phyloP scores from a whole-genome alignment of 2,797 vertebrate species.

The Picus viridis region DNA sequence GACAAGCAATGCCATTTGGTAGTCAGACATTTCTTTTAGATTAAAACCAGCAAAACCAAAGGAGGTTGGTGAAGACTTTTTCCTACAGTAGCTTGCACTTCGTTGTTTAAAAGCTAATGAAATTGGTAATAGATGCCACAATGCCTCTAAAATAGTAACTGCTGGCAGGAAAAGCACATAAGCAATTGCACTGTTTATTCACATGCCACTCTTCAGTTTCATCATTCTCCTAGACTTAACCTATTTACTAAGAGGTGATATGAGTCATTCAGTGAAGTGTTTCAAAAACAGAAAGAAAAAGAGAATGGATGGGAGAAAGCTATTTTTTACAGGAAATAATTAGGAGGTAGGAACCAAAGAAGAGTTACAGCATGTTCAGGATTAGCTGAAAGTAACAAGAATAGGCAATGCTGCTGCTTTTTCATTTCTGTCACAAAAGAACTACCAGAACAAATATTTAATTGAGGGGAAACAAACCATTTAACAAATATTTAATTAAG shows the following conservation, averaged over 20 bases:
- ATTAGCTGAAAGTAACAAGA: constrained; percentile 43
- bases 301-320: constrained; percentile 31
- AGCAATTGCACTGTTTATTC: neutral
- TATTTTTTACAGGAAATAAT: constrained; percentile 31
- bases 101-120: neutral
- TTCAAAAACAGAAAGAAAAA: constrained; percentile 19
- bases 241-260: constrained; percentile 10
- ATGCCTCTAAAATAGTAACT: neutral
- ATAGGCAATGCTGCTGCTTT: neutral
- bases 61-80: neutral
- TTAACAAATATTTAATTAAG: constrained; percentile 63
- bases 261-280: neutral
- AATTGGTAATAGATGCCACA: neutral
- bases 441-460: constrained; percentile 57
- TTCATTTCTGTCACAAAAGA: constrained; percentile 38
- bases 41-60: neutral
- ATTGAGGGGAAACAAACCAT: constrained; percentile 45
- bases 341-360: neutral
- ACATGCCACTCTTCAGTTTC: constrained; percentile 27
- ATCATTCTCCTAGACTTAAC: constrained; percentile 4
- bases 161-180: constrained; percentile 11
- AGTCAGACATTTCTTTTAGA: neutral
- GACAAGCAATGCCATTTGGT: neutral
- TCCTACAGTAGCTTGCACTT: neutral
- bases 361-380: constrained; percentile 31